A percentile compares a stretch with the other conserved stretches of the same genome.
These are phyloP conservation scores for Notarius quadriscutis DNA, from an alignment of 2,113 vertebrate species.

Conservation along the genomic window DNA sequence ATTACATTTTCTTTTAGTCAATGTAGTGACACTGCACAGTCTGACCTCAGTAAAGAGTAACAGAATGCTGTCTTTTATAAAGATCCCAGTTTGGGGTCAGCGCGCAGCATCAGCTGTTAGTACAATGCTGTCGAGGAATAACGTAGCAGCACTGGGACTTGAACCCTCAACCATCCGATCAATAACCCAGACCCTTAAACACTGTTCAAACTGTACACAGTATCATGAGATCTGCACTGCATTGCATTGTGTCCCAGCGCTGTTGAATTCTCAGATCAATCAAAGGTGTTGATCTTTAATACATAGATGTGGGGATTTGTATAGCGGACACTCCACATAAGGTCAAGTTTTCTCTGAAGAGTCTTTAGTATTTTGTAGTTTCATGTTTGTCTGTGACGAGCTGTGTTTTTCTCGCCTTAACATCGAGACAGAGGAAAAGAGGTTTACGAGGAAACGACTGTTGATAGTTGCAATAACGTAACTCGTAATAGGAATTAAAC, in stretches of 20 bases:
- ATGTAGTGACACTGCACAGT: neutral
- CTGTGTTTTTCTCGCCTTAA: neutral
- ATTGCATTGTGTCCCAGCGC: neutral
- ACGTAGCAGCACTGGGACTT: neutral
- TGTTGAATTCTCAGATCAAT: neutral
- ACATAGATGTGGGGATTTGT: neutral
- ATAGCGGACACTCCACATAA: neutral
- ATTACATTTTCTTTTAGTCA: neutral
- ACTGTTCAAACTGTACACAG: neutral
- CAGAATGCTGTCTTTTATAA: too few relatives aligned
- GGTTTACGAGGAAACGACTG: neutral
- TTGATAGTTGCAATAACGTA: neutral
- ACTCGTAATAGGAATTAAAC: neutral
- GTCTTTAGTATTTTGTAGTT: neutral
- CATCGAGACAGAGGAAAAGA: neutral
- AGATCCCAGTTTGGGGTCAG: neutral
- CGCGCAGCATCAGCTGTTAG: neutral
- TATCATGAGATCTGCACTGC: neutral
- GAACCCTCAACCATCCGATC: neutral
- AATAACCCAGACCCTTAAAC: neutral
- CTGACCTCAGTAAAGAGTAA: neutral
- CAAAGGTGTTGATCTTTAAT: neutral
- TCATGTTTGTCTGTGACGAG: too few relatives aligned
- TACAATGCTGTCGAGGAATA: neutral
- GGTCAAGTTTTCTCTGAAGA: neutral